Conservation (phyloP, 1,140 invertebrate genomes). For the Sitobion miscanthi region DNA sequence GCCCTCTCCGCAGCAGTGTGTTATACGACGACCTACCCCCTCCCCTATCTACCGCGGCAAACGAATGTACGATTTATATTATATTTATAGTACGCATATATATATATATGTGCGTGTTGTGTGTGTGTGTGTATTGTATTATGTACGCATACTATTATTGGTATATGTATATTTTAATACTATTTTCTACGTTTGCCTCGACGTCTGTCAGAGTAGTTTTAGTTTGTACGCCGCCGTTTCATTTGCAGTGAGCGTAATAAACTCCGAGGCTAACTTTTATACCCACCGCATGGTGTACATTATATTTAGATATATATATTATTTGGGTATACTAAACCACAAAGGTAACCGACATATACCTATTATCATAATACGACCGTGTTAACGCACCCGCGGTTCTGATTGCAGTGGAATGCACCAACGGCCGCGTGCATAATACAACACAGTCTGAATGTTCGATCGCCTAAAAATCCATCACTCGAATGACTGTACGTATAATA, state of each 20-base stretch:
- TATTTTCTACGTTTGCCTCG: background rate
- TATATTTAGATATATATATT: background rate
- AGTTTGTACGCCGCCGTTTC: background rate
- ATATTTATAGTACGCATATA: no score
- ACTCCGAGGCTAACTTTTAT: background rate
- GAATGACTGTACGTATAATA: background rate
- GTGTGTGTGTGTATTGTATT: background rate
- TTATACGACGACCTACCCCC: background rate
- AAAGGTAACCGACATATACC: background rate
- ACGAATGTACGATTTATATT: background rate
- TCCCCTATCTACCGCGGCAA: background rate
- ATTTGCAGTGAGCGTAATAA: background rate
- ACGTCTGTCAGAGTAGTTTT: background rate
- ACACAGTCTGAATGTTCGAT: background rate
- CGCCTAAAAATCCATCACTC: background rate
- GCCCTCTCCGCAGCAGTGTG: constrained; percentile 16
- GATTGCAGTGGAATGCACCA: background rate
- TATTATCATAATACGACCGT: background rate
- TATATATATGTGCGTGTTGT: background rate
- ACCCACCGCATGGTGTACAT: no score
- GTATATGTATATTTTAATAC: background rate
- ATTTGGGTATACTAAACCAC: background rate
- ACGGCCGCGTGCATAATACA: background rate
- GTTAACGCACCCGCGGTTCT: background rate
- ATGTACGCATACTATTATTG: background rate